Percentiles rank a stretch among this genome's conserved stretches.
These are phyloP conservation scores for Oscarella lobularis DNA, from an alignment of 37 sponge, comb jelly and placozoan species.

Conservation along the genomic window DNA sequence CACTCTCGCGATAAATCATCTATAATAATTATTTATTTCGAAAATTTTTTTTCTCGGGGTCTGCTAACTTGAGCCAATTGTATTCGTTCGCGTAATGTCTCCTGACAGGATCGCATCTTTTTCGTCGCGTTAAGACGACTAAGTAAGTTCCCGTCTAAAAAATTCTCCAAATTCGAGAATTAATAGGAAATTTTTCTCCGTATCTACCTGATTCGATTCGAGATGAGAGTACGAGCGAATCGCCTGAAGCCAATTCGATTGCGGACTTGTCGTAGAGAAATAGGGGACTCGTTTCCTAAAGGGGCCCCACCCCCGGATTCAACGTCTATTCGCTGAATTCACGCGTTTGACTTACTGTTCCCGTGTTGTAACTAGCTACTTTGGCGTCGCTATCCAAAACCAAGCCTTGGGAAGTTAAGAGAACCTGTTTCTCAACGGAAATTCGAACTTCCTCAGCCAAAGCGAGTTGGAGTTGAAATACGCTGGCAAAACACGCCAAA, in stretches of 20 bases:
- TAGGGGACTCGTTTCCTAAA: not conserved
- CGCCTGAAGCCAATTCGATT: not conserved
- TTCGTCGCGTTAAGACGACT: not conserved
- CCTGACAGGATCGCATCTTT: not conserved
- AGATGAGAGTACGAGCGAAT: not conserved
- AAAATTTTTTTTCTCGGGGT: no score
- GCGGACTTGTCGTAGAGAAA: not conserved
- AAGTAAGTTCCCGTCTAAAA: not conserved
- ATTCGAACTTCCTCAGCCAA: not conserved
- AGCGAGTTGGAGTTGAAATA: not conserved
- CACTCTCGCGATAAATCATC: not conserved
- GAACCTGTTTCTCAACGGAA: not conserved
- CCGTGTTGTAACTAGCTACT: not conserved
- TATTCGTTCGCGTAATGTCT: not conserved
- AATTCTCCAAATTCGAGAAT: no score
- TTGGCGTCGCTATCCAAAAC: not conserved
- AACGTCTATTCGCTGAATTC: not conserved
- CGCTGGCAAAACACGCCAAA: not conserved
- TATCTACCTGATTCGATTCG: no score
- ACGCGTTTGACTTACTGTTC: not conserved
- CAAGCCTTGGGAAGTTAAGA: not conserved
- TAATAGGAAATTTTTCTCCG: no score
- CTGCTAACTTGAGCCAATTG: not conserved
- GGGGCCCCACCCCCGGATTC: not conserved
- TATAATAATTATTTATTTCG: no score